These are phyloP conservation scores for Argopecten irradians DNA, from an alignment of 1,140 invertebrate genomes.

Conservation along the genomic window DNA sequence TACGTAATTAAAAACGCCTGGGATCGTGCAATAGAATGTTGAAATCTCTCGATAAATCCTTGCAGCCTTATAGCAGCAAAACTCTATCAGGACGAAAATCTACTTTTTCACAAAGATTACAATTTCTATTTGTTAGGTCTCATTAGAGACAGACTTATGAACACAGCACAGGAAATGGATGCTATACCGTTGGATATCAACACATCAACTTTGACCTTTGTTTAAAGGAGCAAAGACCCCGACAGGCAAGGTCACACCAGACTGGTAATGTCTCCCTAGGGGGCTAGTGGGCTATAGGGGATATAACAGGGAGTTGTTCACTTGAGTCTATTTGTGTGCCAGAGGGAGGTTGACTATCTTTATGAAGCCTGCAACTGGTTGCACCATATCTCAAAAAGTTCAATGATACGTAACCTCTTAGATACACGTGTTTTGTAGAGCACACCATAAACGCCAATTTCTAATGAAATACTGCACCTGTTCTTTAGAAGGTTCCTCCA, in stretches of 20 bases:
- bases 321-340: not conserved
- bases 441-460: not conserved
- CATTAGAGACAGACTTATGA: not conserved
- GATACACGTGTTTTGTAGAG: not conserved
- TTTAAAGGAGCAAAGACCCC: slow-evolving; percentile 9
- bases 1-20: slow-evolving; percentile 21
- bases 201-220: slow-evolving; percentile 16
- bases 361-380: not conserved
- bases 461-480: not conserved
- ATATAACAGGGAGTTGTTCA: not conserved
- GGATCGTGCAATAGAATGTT: not conserved
- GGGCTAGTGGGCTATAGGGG: not conserved
- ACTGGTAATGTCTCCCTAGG: not conserved
- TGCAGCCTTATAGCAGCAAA: not conserved
- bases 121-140: not conserved
- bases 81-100: slow-evolving; percentile 16
- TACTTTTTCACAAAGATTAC: slow-evolving; percentile 23
- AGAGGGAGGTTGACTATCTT: not conserved
- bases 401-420: not conserved
- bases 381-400: not conserved
- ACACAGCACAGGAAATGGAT: not conserved
- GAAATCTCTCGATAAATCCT: not conserved
- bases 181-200: not conserved
- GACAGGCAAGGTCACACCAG: not conserved
- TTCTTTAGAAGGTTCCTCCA: not conserved